phyloP scores from a whole-genome alignment of 2,888 invertebrate species.

The Tromatobia lineatoria region DNA sequence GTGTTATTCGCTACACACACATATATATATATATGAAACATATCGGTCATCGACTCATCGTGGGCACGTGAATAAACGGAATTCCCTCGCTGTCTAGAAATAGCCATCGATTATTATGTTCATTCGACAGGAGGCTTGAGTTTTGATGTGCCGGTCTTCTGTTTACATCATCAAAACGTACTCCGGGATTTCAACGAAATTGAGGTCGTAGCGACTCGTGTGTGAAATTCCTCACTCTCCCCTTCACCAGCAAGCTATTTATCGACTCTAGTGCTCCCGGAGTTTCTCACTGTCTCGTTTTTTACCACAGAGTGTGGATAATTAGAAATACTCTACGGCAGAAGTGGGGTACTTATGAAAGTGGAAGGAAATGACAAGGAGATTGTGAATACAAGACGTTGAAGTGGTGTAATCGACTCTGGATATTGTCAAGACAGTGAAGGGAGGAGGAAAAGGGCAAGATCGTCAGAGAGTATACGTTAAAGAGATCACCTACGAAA shows the following conservation, averaged over 20 bases:
- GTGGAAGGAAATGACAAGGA: not conserved
- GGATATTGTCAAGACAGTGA: not conserved
- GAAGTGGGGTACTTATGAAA: not conserved
- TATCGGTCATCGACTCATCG: conserved; percentile 44
- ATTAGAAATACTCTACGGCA: not conserved
- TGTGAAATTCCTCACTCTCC: not conserved
- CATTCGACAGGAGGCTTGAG: not conserved
- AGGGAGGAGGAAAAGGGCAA: not conserved
- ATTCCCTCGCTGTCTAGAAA: not conserved
- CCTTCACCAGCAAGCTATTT: not conserved
- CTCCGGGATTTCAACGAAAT: conserved; percentile 16
- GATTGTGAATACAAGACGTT: not conserved
- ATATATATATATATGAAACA: conserved; percentile 23
- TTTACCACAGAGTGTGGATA: not conserved
- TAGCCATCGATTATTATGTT: not conserved
- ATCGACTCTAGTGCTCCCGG: not conserved
- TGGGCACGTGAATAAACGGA: conserved; percentile 11
- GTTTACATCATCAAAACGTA: conserved; percentile 3
- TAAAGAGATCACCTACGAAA: conserved; percentile 16
- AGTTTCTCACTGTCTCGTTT: not conserved
- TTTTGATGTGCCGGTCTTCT: not conserved
- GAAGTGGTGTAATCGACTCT: not conserved
- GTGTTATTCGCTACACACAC: conserved; percentile 17
- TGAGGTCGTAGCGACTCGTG: not conserved
- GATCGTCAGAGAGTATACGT: not conserved